These are phyloP conservation scores for Papilio protenor DNA, from an alignment of 2,888 invertebrate genomes.

Conservation along the genomic window DNA sequence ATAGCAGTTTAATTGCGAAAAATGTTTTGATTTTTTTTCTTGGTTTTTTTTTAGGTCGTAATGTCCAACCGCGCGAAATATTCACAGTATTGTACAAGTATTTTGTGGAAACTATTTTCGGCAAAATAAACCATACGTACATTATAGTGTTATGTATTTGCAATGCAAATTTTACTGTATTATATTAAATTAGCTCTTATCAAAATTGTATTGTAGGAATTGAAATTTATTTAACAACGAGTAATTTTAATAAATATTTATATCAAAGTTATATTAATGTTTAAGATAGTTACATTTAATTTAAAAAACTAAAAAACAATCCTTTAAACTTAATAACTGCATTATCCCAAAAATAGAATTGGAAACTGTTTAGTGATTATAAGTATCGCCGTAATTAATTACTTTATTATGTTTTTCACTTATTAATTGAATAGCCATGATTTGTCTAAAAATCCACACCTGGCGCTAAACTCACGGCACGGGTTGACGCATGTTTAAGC, in stretches of 20 bases:
- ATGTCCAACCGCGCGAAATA: not conserved
- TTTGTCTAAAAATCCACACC: not conserved
- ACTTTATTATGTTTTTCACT: too few relatives aligned
- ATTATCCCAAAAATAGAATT: too few relatives aligned
- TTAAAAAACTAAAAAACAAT: too few relatives aligned
- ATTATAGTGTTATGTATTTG: not conserved
- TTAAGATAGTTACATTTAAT: too few relatives aligned
- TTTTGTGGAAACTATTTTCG: not conserved
- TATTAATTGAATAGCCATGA: not conserved
- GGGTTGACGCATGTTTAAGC: too few relatives aligned
- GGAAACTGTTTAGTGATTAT: too few relatives aligned
- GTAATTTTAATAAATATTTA: not conserved
- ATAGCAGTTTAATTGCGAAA: too few relatives aligned
- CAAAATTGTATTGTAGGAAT: not conserved
- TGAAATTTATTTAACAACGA: not conserved
- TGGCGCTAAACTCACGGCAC: too few relatives aligned
- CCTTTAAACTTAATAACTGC: too few relatives aligned
- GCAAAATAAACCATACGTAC: not conserved
- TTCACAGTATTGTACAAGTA: not conserved
- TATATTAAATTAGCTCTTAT: not conserved
- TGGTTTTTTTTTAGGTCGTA: not conserved
- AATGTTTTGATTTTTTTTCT: too few relatives aligned
- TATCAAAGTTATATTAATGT: not conserved
- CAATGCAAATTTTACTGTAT: not conserved
- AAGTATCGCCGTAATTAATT: too few relatives aligned